A percentile compares a stretch with the other conserved stretches of the same genome.
These are phyloP conservation scores for Xiphophorus hellerii DNA, from an alignment of 2,113 vertebrate species.

Conservation along the genomic window DNA sequence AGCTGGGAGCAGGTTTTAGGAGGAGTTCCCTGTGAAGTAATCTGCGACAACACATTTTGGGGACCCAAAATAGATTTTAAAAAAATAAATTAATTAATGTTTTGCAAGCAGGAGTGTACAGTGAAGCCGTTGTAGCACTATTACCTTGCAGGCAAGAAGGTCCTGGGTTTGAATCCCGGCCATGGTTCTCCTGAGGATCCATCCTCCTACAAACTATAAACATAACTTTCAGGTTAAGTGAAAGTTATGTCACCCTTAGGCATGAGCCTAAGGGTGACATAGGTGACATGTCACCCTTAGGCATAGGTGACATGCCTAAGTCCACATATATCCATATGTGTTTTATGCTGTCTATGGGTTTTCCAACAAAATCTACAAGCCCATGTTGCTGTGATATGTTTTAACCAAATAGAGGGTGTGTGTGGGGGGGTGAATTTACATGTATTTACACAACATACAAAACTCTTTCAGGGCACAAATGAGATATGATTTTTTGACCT, in stretches of 20 bases:
- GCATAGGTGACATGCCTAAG: no score
- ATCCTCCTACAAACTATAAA: not conserved
- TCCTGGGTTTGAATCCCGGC: not conserved
- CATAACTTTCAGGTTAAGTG: not conserved
- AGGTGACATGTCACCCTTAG: no score
- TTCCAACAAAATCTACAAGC: no score
- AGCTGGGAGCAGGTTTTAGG: slow-evolving; percentile 28
- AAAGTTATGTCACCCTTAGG: no score
- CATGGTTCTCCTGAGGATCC: no score
- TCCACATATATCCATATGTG: not conserved
- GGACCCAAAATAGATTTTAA: not conserved
- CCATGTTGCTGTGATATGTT: no score
- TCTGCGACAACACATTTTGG: not conserved
- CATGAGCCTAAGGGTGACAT: not conserved
- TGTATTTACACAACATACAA: not conserved
- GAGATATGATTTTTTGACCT: no score
- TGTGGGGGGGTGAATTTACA: not conserved
- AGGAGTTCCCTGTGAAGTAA: not conserved
- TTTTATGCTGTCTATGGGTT: no score
- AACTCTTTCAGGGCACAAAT: not conserved
- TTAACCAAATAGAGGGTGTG: no score
- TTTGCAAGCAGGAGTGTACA: not conserved
- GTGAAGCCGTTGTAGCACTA: not conserved
- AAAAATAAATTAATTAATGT: not conserved
- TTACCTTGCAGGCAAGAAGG: not conserved